These are phyloP conservation scores for Menidia beryllina DNA, from an alignment of 2,113 vertebrate genomes.

Conservation along the genomic window DNA sequence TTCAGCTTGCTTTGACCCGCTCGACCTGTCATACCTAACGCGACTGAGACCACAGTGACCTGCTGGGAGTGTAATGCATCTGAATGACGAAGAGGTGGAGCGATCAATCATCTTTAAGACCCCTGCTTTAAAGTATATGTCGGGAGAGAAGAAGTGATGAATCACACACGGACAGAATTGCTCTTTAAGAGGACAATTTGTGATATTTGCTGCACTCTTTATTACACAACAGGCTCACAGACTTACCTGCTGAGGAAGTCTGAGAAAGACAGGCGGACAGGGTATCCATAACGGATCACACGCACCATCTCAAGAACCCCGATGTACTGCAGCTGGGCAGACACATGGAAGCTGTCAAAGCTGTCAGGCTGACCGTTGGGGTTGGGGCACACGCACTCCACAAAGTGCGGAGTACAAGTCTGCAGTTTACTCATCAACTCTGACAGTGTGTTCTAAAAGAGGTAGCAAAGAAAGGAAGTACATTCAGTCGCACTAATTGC, in stretches of 20 bases:
- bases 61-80: conserved; percentile 32
- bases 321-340: conserved; percentile 91
- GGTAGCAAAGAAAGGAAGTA: not conserved
- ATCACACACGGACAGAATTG: not conserved
- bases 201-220: conserved; percentile 1
- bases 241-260: conserved; percentile 91
- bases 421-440: conserved; percentile 90
- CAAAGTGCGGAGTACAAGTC: conserved; percentile 85
- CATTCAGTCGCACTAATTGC: not conserved
- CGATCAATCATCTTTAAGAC: conserved; percentile 29
- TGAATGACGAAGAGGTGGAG: conserved; percentile 23
- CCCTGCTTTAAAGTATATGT: conserved; percentile 12
- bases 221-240: conserved; percentile 9
- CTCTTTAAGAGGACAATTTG: not conserved
- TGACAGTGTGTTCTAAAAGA: conserved; percentile 86
- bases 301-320: conserved; percentile 94
- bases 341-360: conserved; percentile 92
- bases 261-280: conserved; percentile 88
- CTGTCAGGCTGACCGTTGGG: conserved; percentile 81
- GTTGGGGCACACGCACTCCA: conserved; percentile 94
- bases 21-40: conserved; percentile 5
- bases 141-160: conserved; percentile 20
- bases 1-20: conserved; percentile 44
- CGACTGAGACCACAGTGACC: conserved; percentile 42
- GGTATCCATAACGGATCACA: conserved; percentile 91